Evolutionary conservation across 1,140 invertebrate genomes (phyloP).

Genomic region (Planococcus citri): DNA sequence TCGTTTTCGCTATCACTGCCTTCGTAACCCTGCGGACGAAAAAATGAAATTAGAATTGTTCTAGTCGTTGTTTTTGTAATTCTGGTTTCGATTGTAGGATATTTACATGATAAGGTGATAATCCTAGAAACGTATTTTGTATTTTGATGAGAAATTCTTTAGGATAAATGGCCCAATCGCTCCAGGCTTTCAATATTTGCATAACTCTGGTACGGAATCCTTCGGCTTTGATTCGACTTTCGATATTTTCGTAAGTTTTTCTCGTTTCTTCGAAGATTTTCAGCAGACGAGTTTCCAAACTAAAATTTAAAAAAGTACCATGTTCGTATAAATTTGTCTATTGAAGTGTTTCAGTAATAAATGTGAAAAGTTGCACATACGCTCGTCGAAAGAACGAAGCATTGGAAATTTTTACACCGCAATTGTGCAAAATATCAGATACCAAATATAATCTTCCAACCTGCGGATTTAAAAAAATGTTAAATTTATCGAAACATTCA

Average conservation of each 20-base stretch:
- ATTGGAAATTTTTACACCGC: constrained; percentile 88
- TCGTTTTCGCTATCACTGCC: constrained; percentile 10
- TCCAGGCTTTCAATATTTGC: constrained; percentile 89
- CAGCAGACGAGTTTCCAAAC: constrained; percentile 65
- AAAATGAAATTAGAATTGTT: neutral
- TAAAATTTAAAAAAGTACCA: too few species aligned
- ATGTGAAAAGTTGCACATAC: constrained; percentile 39
- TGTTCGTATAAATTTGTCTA: too few species aligned
- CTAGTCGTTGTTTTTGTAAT: neutral
- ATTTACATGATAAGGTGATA: constrained; percentile 27
- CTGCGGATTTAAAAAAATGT: constrained; percentile 34
- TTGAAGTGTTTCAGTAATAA: neutral
- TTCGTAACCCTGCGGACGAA: neutral
- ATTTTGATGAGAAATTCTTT: constrained; percentile 82
- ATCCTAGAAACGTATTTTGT: constrained; percentile 81
- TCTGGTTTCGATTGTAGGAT: neutral
- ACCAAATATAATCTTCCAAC: constrained; percentile 88
- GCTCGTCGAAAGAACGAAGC: constrained; percentile 90
- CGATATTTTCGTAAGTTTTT: constrained; percentile 60
- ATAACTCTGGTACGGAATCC: constrained; percentile 94
- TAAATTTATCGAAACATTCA: neutral
- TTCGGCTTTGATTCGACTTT: constrained; percentile 85
- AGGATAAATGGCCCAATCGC: constrained; percentile 95
- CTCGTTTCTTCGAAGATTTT: constrained; percentile 78
- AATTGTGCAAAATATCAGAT: constrained; percentile 95